phyloP scores from a whole-genome alignment of 2,888 invertebrate genomes.

The Leucophenga montana region DNA sequence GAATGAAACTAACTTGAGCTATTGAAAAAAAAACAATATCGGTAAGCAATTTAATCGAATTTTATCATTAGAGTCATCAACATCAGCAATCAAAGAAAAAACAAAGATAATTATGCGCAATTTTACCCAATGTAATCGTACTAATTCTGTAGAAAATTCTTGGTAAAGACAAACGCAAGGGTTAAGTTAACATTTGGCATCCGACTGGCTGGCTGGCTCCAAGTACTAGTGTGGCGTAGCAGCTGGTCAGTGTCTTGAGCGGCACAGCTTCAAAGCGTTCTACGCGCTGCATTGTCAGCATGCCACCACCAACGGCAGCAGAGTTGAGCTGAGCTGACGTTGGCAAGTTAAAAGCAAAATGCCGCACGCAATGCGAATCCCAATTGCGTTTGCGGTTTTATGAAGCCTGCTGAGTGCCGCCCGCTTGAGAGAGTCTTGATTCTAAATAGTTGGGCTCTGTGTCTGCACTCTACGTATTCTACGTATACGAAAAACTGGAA shows the following conservation, averaged over 20 bases:
- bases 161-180: constrained; percentile 4
- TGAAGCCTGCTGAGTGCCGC: constrained; percentile 8
- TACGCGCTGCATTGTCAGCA: constrained; percentile 51
- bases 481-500: too few species aligned
- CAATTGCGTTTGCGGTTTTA: constrained; percentile 15
- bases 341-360: constrained; percentile 56
- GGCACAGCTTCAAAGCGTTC: constrained; percentile 45
- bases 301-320: constrained; percentile 44
- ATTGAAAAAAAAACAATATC: neutral
- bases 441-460: too few species aligned
- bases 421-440: too few species aligned
- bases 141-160: constrained; percentile 21
- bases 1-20: neutral
- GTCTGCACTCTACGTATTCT: too few species aligned
- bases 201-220: neutral
- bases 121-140: constrained; percentile 13
- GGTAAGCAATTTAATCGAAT: neutral
- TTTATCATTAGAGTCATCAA: neutral
- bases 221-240: neutral
- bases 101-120: constrained; percentile 10
- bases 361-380: constrained; percentile 53
- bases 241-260: neutral
- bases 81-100: neutral
- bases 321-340: constrained; percentile 33
- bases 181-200: neutral